Conservation (phyloP, 2,797 vertebrate genomes). For the Cheirogaleus major region DNA sequence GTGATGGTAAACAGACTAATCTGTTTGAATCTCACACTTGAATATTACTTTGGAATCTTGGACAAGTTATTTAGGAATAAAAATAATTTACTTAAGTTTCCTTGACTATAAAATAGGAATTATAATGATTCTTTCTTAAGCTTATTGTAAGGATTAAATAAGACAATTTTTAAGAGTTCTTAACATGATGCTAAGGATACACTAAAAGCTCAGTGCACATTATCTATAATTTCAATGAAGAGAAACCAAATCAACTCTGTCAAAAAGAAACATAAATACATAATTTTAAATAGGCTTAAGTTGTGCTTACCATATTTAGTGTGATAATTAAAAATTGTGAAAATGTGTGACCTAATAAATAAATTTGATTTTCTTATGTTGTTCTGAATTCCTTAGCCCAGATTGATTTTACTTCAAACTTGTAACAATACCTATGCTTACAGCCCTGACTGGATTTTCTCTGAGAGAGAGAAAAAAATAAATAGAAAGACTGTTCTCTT, state of each 20-base stretch:
- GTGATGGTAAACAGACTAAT: not conserved
- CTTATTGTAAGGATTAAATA: not conserved
- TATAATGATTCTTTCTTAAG: not conserved
- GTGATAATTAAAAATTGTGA: not conserved
- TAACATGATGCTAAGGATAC: not conserved
- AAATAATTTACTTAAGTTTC: slow-evolving; percentile 3
- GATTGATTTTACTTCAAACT: not conserved
- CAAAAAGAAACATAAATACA: not conserved
- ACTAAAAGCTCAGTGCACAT: not conserved
- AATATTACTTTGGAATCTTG: not conserved
- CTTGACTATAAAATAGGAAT: not conserved
- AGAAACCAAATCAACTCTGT: not conserved
- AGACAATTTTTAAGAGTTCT: not conserved
- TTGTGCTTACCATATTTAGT: not conserved
- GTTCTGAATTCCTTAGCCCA: not conserved
- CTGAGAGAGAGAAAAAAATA: not conserved
- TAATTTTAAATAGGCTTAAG: not conserved
- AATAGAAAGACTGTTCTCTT: not conserved
- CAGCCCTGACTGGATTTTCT: not conserved
- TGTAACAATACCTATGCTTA: not conserved
- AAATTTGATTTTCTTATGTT: not conserved
- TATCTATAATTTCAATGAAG: not conserved
- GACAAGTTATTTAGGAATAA: not conserved
- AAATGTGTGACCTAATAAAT: not conserved
- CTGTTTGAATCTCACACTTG: not conserved